Evolutionary conservation across 2,113 vertebrate species (phyloP), one percentile per base, ranked within the genome.

Genomic region (Ophthalmolycus amberensis): DNA sequence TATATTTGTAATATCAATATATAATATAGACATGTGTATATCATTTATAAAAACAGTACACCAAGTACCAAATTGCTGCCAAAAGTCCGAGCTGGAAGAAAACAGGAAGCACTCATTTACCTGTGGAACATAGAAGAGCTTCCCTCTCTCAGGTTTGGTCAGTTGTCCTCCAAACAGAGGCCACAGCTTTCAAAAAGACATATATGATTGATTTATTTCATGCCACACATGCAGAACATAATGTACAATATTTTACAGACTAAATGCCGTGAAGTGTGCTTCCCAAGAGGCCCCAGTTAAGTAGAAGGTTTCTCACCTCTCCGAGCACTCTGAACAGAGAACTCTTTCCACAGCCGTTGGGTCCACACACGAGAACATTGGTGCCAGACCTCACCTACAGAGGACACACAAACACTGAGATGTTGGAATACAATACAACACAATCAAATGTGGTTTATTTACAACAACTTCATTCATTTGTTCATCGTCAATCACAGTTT

Each of bases 61-160:
- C 42, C 5, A 1, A 38, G 62, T 34, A 40, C 20, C 10, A 29
- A 22, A 14, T 44, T 68, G 38, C 5, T 68, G 25, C 34, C 29
- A 42, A 68, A 34, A 37, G 10, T 18, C 32, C 3, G 11, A 16
- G 46, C 3, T 64, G 9, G 34, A 6, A 62, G 48, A 8, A 15
- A 64, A 60, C 3, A 42, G n/a, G 46, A 38, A 69, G 15, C 18
- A 10, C 20, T 16, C 0, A 32, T 50, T 84, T 94, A 99, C 98
- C 97, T 99, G 98, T 44, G 98, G 98, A 88, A 99, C 98, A 40
- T 99, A 99, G 92, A 99, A 99, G 48, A 99, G 94, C 79, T 99
- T 99, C 62, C 98, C 98, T 91, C 97, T 95, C 18, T 98, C 96
- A 22, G 98, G 98, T 94, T 99, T 99, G 10, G 98, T 99, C 88